A percentile compares a stretch with the other conserved stretches of the same genome.
These are phyloP conservation scores for Ormyrus labotus DNA, from an alignment of 2,888 invertebrate genomes.

Conservation along the genomic window DNA sequence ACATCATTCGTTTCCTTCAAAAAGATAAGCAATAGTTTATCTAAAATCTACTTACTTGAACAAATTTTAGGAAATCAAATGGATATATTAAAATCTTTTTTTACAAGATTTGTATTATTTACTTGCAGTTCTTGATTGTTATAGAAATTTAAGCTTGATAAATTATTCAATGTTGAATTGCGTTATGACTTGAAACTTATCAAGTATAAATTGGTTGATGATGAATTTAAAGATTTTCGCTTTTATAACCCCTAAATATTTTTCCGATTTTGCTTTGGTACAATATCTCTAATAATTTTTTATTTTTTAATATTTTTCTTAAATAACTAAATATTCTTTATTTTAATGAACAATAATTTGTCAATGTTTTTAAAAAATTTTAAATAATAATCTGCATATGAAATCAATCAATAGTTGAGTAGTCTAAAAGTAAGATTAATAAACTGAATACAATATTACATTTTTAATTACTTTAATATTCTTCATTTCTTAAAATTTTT, in stretches of 20 bases:
- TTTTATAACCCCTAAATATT: not conserved
- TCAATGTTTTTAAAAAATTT: no score
- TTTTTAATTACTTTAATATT: not conserved
- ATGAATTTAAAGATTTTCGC: not conserved
- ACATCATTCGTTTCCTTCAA: no score
- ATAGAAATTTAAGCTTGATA: not conserved
- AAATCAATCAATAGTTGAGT: no score
- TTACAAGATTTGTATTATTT: no score
- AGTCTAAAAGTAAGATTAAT: not conserved
- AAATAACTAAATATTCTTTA: not conserved
- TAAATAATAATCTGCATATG: no score
- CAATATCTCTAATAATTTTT: not conserved
- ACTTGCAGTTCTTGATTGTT: no score
- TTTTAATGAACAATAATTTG: not conserved
- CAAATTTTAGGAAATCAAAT: not conserved
- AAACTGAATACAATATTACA: not conserved
- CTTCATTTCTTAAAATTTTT: not conserved
- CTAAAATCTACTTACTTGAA: not conserved
- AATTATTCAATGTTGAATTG: not conserved
- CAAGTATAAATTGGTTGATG: not conserved
- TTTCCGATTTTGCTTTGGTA: not conserved
- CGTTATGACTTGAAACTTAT: not conserved
- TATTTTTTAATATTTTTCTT: not conserved
- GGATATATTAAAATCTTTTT: no score
- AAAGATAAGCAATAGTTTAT: no score